Conservation (phyloP, 2,888 invertebrate genomes). For the Acleris laterana region DNA sequence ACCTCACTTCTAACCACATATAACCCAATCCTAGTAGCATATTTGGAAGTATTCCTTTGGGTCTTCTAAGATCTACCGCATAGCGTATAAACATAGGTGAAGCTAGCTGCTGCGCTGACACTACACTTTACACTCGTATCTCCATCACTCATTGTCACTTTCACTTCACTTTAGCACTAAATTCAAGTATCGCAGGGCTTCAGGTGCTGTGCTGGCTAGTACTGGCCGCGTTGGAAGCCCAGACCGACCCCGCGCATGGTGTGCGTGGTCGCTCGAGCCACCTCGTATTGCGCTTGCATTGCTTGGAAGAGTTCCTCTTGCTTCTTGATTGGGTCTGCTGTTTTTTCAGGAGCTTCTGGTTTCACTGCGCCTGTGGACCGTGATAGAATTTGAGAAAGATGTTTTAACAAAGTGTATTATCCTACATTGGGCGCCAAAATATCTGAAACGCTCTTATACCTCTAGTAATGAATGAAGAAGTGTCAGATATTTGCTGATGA, state of each 20-base stretch:
- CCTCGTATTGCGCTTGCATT: conserved; percentile 98
- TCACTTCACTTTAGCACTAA: background rate
- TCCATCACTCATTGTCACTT: no score
- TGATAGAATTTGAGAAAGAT: conserved; percentile 4
- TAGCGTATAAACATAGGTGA: no score
- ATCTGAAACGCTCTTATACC: no score
- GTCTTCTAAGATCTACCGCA: background rate
- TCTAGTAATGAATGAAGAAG: no score
- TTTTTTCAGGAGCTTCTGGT: conserved; percentile 59
- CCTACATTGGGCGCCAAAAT: no score
- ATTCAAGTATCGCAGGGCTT: background rate
- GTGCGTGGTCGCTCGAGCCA: conserved; percentile 97
- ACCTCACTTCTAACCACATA: no score
- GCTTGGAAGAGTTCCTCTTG: conserved; percentile 95
- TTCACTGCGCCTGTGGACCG: conserved; percentile 66
- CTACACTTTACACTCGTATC: no score
- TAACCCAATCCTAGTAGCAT: no score
- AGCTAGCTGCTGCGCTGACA: no score
- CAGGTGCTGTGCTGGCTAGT: conserved; percentile 45
- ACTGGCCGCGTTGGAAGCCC: conserved; percentile 86
- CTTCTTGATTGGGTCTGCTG: conserved; percentile 86
- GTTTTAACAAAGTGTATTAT: background rate
- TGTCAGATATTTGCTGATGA: no score
- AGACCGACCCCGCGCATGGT: conserved; percentile 96
- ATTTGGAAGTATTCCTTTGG: background rate